These are phyloP conservation scores for Hycleus phaleratus DNA, from an alignment of 1,140 invertebrate genomes.

Conservation along the genomic window DNA sequence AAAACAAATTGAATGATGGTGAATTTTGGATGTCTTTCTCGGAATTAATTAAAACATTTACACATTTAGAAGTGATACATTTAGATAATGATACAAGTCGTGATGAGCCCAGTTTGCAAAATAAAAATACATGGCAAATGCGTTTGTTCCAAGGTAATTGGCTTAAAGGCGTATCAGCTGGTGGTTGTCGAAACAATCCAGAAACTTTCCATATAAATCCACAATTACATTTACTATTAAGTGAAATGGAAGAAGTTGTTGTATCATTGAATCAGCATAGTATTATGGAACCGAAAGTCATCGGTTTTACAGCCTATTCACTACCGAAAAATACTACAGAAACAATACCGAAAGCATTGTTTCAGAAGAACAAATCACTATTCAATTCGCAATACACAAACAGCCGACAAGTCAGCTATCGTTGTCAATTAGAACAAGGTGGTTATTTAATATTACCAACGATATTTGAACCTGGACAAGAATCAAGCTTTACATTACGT, in stretches of 20 bases:
- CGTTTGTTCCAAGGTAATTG: slow-evolving; percentile 78
- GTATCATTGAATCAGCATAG: slow-evolving; percentile 85
- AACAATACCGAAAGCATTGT: slow-evolving; percentile 65
- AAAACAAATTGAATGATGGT: slow-evolving; percentile 51
- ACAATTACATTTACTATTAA: slow-evolving; percentile 72
- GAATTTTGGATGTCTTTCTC: slow-evolving; percentile 84
- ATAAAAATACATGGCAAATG: slow-evolving; percentile 78
- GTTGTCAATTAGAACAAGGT: slow-evolving; percentile 75
- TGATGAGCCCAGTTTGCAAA: slow-evolving; percentile 72
- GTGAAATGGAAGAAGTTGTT: slow-evolving; percentile 77
- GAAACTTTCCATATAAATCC: slow-evolving; percentile 93
- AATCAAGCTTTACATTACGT: slow-evolving; percentile 75
- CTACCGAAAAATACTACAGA: slow-evolving; percentile 61
- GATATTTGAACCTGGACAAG: slow-evolving; percentile 85
- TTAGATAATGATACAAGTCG: slow-evolving; percentile 77
- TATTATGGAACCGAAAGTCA: slow-evolving; percentile 86
- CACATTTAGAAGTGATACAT: slow-evolving; percentile 78
- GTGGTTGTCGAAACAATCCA: slow-evolving; percentile 84
- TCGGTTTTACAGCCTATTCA: slow-evolving; percentile 86
- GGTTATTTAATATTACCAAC: slow-evolving; percentile 82
- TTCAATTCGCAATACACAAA: slow-evolving; percentile 90
- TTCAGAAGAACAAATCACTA: slow-evolving; percentile 81
- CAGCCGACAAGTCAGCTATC: slow-evolving; percentile 72
- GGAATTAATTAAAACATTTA: slow-evolving; percentile 79
- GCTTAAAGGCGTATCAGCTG: slow-evolving; percentile 81